Base-by-base conservation (phyloP, 2,113 vertebrate species). In the Naja naja region DNA sequence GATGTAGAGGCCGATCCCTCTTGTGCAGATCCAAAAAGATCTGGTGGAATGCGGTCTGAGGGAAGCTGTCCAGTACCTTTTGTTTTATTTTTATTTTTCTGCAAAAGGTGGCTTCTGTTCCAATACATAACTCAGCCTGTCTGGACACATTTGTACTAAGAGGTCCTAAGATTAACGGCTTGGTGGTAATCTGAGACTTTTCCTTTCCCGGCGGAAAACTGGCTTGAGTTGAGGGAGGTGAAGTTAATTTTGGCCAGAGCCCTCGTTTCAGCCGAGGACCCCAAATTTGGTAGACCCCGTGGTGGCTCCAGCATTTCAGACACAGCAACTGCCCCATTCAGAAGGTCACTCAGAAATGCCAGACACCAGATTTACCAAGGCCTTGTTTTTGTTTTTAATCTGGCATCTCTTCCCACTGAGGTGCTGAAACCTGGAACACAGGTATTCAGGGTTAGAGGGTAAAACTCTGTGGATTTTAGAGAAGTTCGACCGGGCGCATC, bases 171-270 rank as follows among this genome's bases (percentile, higher is more conserved):
- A 85, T 64, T 90, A 90, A 92, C 91, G 93, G 27, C 93, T 91
- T 91, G 58, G 87, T 18, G 89, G 74, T 93, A 91, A 95, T 90
- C 92, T 92, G 89, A 95, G 94, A 88, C 92, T 53, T 30, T 95
- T 45, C 93, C 93, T 81, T 95, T 95, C 58, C 89, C 52, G 93
- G 95, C 85, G 90, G 92, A 95, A 96, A 96, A 87, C 90, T 93
- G 95, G 85, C 94, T 94, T 92, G 92, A 14, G 53, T 25, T 0
- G 47, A 87, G 88, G 64, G 49, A 5, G 22, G 27, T 23, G 89
- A 85, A 9, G 34, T 5, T 8, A 58, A 88, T 52, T 49, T 30
- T 56, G 91, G 81, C 95, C 93, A 55, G 93, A 30, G 1, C 39
- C 60, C 53, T 9, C 27, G 34, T 87, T 43, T 52, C 1, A 86